phyloP scores from a whole-genome alignment of 2,797 vertebrate genomes.

The Leuciscus waleckii region DNA sequence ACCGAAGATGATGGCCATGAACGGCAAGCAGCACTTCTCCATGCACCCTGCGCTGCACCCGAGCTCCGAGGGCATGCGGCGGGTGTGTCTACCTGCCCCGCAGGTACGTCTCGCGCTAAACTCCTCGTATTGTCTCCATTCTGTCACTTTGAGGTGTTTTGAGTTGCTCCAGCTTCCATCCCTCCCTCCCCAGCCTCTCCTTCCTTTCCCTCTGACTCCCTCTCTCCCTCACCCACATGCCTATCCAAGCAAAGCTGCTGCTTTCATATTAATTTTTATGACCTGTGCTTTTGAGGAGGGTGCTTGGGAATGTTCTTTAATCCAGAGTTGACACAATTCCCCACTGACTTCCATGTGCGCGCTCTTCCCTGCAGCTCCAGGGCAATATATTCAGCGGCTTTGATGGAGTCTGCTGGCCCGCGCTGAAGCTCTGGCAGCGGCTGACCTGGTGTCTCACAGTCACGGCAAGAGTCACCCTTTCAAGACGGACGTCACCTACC shows the following conservation, averaged over 20 bases:
- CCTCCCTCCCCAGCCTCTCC: conserved; percentile 38
- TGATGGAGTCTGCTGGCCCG: conserved; percentile 96
- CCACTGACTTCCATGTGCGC: conserved; percentile 89
- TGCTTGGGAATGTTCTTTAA: conserved; percentile 87
- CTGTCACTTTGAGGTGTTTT: conserved; percentile 27
- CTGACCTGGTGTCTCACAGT: conserved; percentile 90
- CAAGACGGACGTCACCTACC: conserved; percentile 93
- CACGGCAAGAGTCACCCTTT: conserved; percentile 92
- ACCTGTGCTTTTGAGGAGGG: conserved; percentile 90
- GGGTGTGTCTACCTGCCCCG: conserved; percentile 90
- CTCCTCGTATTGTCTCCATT: conserved; percentile 19
- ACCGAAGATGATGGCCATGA: conserved; percentile 91
- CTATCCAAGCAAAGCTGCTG: conserved; percentile 85
- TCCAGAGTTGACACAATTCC: conserved; percentile 93
- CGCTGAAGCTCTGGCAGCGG: conserved; percentile 94
- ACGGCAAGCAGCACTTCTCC: conserved; percentile 93
- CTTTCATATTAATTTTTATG: conserved; percentile 98
- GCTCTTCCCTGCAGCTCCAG: conserved; percentile 93
- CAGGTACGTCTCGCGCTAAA: conserved; percentile 85
- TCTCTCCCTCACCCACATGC: conserved; percentile 78
- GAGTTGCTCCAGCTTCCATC: conserved; percentile 66
- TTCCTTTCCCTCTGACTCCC: conserved; percentile 43
- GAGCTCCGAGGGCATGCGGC: conserved; percentile 91
- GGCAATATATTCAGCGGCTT: conserved; percentile 97
- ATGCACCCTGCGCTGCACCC: conserved; percentile 89